phyloP scores from a whole-genome alignment of 2,888 invertebrate species.

The Melinaea marsaeus region DNA sequence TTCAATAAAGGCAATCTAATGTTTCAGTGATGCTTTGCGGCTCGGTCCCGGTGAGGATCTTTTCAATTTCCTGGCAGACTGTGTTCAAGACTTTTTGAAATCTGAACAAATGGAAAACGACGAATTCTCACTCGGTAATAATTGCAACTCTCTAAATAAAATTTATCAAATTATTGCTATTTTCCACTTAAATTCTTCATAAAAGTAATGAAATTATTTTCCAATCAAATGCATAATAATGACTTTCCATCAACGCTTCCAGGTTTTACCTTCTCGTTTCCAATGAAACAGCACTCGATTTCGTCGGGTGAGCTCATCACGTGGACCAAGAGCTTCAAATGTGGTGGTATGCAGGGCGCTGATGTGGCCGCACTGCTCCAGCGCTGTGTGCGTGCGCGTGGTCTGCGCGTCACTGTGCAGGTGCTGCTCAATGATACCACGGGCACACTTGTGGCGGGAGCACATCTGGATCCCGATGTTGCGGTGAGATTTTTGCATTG shows the following conservation, averaged over 20 bases:
- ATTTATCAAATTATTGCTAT: too few species aligned
- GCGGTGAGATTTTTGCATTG: slow-evolving; percentile 48
- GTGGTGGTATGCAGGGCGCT: slow-evolving; percentile 81
- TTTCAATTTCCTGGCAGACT: slow-evolving; percentile 87
- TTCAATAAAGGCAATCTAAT: too few species aligned
- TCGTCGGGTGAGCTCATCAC: slow-evolving; percentile 85
- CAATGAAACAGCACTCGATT: slow-evolving; percentile 85
- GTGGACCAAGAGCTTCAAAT: slow-evolving; percentile 92
- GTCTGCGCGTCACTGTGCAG: slow-evolving; percentile 80
- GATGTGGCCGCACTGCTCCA: slow-evolving; percentile 85
- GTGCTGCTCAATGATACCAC: slow-evolving; percentile 89
- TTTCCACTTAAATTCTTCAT: too few species aligned
- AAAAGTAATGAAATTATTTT: too few species aligned
- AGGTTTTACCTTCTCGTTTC: slow-evolving; percentile 93
- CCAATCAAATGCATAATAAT: too few species aligned
- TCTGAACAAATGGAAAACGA: slow-evolving; percentile 77
- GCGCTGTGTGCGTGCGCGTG: slow-evolving; percentile 78
- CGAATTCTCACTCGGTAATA: slow-evolving; percentile 81
- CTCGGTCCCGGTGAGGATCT: slow-evolving; percentile 80
- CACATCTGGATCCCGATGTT: slow-evolving; percentile 79
- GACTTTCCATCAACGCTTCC: slow-evolving; percentile 22
- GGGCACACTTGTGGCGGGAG: slow-evolving; percentile 84
- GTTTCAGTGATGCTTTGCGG: slow-evolving; percentile 75
- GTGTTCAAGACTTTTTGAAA: slow-evolving; percentile 83
- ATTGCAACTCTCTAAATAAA: background rate